Conservation (phyloP, 1,140 invertebrate species). For the Micrasema longulum region DNA sequence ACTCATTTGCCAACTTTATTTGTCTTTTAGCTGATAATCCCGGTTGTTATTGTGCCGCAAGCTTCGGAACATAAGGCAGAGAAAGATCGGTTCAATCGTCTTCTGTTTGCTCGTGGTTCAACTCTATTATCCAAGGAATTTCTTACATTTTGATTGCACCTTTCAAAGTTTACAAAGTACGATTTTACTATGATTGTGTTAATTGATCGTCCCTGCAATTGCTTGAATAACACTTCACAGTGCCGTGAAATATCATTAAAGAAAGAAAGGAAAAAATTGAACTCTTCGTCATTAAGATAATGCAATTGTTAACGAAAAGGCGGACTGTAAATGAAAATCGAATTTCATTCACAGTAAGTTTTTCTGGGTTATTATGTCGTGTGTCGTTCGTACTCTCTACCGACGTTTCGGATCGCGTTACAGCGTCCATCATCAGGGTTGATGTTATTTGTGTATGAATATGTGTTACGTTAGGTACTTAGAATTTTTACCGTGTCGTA, state of each 20-base stretch:
- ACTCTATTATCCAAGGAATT: neutral
- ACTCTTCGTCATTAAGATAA: conserved; percentile 1
- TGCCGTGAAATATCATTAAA: neutral
- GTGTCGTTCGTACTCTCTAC: too few species aligned
- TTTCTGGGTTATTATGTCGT: too few species aligned
- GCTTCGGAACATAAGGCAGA: neutral
- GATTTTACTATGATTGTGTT: conserved; percentile 1
- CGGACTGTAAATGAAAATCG: too few species aligned
- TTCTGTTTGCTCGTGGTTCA: neutral
- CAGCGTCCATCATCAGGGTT: too few species aligned
- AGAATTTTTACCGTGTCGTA: too few species aligned
- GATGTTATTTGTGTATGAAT: too few species aligned
- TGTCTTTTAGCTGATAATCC: neutral
- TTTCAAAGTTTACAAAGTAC: neutral
- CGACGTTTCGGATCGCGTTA: too few species aligned
- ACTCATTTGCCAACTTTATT: too few species aligned
- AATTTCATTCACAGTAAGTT: too few species aligned
- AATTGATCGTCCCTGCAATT: conserved; percentile 3
- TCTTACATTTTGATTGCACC: neutral
- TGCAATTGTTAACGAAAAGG: too few species aligned
- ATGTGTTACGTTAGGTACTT: too few species aligned
- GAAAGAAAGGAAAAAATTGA: neutral
- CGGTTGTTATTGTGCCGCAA: neutral
- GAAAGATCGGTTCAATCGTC: neutral
- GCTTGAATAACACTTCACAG: neutral